A percentile compares a stretch with the other conserved stretches of the same genome.
Conservation (phyloP, 2,113 vertebrate species). For the Gasterosteus aculeatus region DNA sequence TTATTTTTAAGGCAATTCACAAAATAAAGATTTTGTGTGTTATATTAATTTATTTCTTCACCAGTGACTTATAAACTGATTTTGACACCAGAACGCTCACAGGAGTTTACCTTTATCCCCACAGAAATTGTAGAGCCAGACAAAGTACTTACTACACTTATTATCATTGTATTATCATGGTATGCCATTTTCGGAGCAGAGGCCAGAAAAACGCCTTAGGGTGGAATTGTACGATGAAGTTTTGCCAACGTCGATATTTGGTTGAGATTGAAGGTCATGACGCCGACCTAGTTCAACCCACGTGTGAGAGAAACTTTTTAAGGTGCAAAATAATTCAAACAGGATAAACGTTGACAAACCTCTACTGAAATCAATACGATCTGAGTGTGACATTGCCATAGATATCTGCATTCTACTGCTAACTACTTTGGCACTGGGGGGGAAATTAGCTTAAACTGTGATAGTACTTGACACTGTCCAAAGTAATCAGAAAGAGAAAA, state of each 20-base stretch:
- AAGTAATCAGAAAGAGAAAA: constrained; percentile 38
- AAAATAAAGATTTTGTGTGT: too few relatives aligned
- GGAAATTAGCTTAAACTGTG: constrained; percentile 47
- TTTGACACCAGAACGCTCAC: too few relatives aligned
- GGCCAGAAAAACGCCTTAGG: neutral
- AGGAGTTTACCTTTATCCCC: too few relatives aligned
- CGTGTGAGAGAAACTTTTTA: neutral
- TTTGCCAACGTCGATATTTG: neutral
- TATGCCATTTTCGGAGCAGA: too few relatives aligned
- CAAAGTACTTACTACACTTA: too few relatives aligned
- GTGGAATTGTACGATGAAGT: neutral
- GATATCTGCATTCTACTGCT: constrained; percentile 26
- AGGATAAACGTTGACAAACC: neutral
- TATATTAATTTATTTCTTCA: too few relatives aligned
- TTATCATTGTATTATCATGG: too few relatives aligned
- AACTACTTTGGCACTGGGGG: constrained; percentile 29
- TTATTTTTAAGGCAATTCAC: too few relatives aligned
- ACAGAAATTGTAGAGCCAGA: too few relatives aligned
- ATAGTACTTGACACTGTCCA: constrained; percentile 49
- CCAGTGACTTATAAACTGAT: too few relatives aligned
- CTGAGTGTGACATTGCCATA: neutral
- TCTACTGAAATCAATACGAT: constrained; percentile 6
- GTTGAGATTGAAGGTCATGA: neutral
- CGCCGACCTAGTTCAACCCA: neutral
- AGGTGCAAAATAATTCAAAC: neutral